Percentiles rank a stretch among this genome's conserved stretches.
Evolutionary conservation across 1,140 invertebrate genomes (phyloP).

Genomic region (Lordiphosa stackelbergi): DNA sequence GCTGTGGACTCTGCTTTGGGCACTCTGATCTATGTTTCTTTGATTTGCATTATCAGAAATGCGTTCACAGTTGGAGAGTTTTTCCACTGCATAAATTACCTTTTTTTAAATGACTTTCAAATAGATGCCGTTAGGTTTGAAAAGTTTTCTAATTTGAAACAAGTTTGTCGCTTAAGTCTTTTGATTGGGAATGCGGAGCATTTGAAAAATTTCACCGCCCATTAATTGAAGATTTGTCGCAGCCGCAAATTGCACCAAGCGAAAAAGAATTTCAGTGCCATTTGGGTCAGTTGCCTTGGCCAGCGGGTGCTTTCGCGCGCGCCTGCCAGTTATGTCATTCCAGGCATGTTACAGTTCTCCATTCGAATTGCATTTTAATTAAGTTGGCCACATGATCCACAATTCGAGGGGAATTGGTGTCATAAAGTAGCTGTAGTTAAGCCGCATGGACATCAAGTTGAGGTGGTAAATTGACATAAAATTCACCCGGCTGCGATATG

Average conservation of each 20-base stretch:
- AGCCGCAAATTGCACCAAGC: slow-evolving; percentile 54
- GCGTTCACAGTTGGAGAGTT: slow-evolving; percentile 57
- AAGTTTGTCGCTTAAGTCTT: slow-evolving; percentile 52
- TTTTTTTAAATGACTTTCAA: slow-evolving; percentile 49
- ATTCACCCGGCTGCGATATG: neutral
- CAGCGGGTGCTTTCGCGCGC: slow-evolving; percentile 54
- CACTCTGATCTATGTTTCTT: slow-evolving; percentile 32
- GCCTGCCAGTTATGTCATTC: slow-evolving; percentile 63
- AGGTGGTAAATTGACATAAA: neutral
- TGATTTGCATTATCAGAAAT: slow-evolving; percentile 47
- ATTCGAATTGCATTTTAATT: slow-evolving; percentile 62
- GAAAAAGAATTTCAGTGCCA: slow-evolving; percentile 62
- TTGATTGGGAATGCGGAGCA: slow-evolving; percentile 34
- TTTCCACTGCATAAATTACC: slow-evolving; percentile 50
- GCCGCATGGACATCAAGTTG: slow-evolving; percentile 20
- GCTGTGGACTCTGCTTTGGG: slow-evolving; percentile 17
- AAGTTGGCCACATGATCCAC: slow-evolving; percentile 38
- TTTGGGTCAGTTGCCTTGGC: slow-evolving; percentile 54
- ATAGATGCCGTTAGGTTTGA: slow-evolving; percentile 57
- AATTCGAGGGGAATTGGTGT: slow-evolving; percentile 40
- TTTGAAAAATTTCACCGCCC: slow-evolving; percentile 54
- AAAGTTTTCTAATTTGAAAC: slow-evolving; percentile 40
- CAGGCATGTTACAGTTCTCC: too few species aligned
- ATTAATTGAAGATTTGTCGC: slow-evolving; percentile 69
- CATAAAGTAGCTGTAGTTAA: slow-evolving; percentile 51